Percentiles rank a stretch among this genome's conserved stretches.
These are phyloP conservation scores for Dromius quadrimaculatus DNA, from an alignment of 2,888 invertebrate species.

Conservation along the genomic window DNA sequence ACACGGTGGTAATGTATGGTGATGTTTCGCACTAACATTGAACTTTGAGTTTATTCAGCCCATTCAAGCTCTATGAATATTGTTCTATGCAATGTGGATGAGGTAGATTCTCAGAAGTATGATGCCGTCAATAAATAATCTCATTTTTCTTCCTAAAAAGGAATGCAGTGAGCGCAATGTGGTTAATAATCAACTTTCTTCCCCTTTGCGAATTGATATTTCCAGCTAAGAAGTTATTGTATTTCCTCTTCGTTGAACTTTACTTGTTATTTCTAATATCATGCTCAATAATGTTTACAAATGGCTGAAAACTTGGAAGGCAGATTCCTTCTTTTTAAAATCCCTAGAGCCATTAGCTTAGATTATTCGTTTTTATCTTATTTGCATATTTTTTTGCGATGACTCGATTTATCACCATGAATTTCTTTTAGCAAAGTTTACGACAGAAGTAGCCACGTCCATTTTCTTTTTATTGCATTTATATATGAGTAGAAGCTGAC, in stretches of 20 bases:
- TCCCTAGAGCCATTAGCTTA: conserved; percentile 47
- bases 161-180: too few species aligned
- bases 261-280: conserved; percentile 44
- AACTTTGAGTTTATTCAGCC: conserved; percentile 9
- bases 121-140: too few species aligned
- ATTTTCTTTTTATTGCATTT: conserved; percentile 36
- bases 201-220: too few species aligned
- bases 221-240: too few species aligned
- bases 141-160: too few species aligned
- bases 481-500: conserved; percentile 44
- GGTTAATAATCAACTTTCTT: too few species aligned
- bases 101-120: too few species aligned
- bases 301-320: conserved; percentile 44
- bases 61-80: conserved; percentile 8
- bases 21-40: conserved; percentile 26
- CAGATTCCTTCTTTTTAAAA: conserved; percentile 44
- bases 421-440: conserved; percentile 50
- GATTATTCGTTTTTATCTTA: conserved; percentile 51
- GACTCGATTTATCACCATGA: conserved; percentile 48
- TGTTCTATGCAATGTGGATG: neutral
- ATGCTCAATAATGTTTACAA: conserved; percentile 47
- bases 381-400: conserved; percentile 52
- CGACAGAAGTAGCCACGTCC: conserved; percentile 41
- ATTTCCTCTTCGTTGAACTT: conserved; percentile 27
- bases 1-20: conserved; percentile 41